Evolutionary conservation across 2,113 vertebrate species (phyloP).

Genomic region (Oreocharis arfaki): DNA sequence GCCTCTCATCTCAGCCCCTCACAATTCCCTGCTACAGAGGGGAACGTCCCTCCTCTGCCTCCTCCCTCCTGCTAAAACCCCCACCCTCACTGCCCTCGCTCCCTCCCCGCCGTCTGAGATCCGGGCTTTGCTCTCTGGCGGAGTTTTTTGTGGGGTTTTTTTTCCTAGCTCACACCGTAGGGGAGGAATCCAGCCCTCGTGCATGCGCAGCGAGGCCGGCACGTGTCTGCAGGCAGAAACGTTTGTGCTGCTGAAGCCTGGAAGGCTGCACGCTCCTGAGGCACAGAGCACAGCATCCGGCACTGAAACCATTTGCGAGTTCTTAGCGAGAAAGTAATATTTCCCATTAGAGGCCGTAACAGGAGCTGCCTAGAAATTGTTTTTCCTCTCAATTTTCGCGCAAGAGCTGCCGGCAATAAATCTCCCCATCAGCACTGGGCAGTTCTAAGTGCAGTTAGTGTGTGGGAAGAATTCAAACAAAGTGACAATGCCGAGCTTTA

Average conservation of each 20-base stretch:
- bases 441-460: not conserved
- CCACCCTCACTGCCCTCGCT: accelerated
- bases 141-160: not conserved
- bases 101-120: not conserved
- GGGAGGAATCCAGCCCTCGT: accelerated
- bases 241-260: not conserved
- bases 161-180: accelerated
- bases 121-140: not conserved
- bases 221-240: not conserved
- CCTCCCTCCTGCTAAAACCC: not conserved
- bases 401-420: not conserved
- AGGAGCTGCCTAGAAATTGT: slow-evolving; percentile 2
- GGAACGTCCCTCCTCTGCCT: not conserved
- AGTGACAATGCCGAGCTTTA: not conserved
- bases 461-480: not conserved
- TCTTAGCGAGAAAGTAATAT: not conserved
- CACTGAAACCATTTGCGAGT: slow-evolving; percentile 1
- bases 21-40: not conserved
- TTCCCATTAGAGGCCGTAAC: slow-evolving; percentile 6
- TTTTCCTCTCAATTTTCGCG: not conserved
- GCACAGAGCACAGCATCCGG: not conserved
- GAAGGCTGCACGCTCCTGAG: not conserved
- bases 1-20: not conserved
- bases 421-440: not conserved
- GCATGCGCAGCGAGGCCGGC: accelerated